Base-by-base conservation (phyloP, 2,113 vertebrate genomes). In the Prolemur simus region DNA sequence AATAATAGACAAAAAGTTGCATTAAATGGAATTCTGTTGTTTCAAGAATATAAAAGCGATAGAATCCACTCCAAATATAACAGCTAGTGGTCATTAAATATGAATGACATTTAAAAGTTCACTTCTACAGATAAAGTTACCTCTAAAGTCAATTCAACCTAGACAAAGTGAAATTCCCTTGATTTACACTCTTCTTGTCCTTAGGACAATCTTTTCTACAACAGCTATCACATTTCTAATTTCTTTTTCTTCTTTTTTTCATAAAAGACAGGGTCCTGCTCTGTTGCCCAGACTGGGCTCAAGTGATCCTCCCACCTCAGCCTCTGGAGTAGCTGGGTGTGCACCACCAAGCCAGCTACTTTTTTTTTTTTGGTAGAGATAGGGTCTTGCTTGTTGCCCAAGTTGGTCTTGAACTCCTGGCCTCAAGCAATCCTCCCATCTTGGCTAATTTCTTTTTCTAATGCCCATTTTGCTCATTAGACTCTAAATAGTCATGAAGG, bases 11-110 rank as follows among this genome's bases (percentile, higher is more conserved):
- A 95, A 49, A 78, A 78, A 93, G 18, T n/a, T 83, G 4, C 18
- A 95, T 47, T 54, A 91, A 95, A 56, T 74, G 25, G 10, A 56
- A 49, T 96, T 91, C 76, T 95, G 6, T 71, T 87, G 49, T 66
- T 89, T 17, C 29, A 88, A 92, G 47, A 83, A 86, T 11, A 96
- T 37, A 92, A 94, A 96, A 94, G 32, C 37, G 80, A 94, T 0
- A 88, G 37, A 87, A 90, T 95, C 52, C 23, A 84, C 81, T 73
- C 42, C 66, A 95, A 92, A 69, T 94, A 29, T 71, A 91, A 96
- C 21, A 91, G 68, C 32, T 34, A 93, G 27, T 25, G 7, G 52
- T 89, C 49, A 97, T 94, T 92, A 96, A 96, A 96, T 89, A 92
- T 56, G 76, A 89, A 85, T 49, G 77, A 93, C 47, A 97, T 94